Evolutionary conservation across 2,113 vertebrate species (phyloP), one percentile per base, ranked within the genome.

Genomic region (Typhlomys cinereus): DNA sequence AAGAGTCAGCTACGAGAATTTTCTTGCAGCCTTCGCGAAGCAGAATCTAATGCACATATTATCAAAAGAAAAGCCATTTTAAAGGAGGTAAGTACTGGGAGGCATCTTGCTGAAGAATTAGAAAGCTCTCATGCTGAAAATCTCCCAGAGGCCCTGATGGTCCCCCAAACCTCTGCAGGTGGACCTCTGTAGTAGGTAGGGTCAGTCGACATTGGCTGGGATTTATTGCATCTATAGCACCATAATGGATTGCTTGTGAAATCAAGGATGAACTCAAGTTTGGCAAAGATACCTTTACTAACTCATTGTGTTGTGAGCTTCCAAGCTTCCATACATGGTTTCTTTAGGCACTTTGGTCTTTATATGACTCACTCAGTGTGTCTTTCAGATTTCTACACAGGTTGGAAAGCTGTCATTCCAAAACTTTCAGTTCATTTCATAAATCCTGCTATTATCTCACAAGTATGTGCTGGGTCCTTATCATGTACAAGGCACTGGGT

Each of bases 21-120:
- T 99, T 99, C 97, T 99, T 99, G 97, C 99, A 99, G 2, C 99
- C 99, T 95, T 99, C 99, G 57, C 99, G 98, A 89, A 99, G 97
- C 67, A 99, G 97, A 96, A 99, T 99, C 99, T 99, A 95, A 79
- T 6, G 57, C 9, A 78, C 12, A 96, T 57, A 96, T 54, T 52
- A n/a, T 29, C 78, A 82, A 89, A 54, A 94, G 21, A 81, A 94
- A 95, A 85, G 7, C 3, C 34, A 52, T 46, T 46, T 81, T 84
- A 66, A 86, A 31, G 20, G 67, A 90, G 36, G 78, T 31, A 52
- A 46, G 9, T 57, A 15, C 27, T 12, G 8, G 27, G 23, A 18
- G 23, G 46, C 36, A 7, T 52, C 20, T 61, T 13, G 21, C 1
- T 14, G 50, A 46, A 27, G 21, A 82, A 31, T 57, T 14, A 61